phyloP scores from a whole-genome alignment of 2,888 invertebrate species.

The Andrena minutula region DNA sequence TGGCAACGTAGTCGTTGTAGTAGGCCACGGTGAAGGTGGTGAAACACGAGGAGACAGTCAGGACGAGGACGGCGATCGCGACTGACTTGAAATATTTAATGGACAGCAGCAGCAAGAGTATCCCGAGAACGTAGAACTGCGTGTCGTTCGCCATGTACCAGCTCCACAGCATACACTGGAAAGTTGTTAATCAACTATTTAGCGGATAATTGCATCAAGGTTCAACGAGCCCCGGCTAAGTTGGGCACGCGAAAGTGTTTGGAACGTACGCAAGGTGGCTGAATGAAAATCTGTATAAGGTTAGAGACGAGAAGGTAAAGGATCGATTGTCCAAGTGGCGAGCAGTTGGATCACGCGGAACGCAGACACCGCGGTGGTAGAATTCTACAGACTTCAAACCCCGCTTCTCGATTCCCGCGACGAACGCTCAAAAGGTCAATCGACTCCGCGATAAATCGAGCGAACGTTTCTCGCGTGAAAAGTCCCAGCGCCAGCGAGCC shows the following conservation, averaged over 20 bases:
- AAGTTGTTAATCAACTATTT: slow-evolving; percentile 63
- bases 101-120: slow-evolving; percentile 83
- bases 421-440: not conserved
- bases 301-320: not conserved
- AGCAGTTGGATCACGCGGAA: not conserved
- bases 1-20: slow-evolving; percentile 89
- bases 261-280: slow-evolving; percentile 14
- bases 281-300: not conserved
- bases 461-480: not conserved
- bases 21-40: slow-evolving; percentile 91
- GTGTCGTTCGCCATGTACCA: slow-evolving; percentile 85
- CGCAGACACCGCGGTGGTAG: not conserved
- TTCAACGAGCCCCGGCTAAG: slow-evolving; percentile 9
- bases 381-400: not conserved
- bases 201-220: slow-evolving; percentile 40
- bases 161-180: slow-evolving; percentile 85
- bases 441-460: not conserved
- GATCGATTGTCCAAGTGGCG: slow-evolving; percentile 6
- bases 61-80: slow-evolving; percentile 86
- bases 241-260: slow-evolving; percentile 23
- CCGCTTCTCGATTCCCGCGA: not conserved
- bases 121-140: slow-evolving; percentile 84
- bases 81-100: slow-evolving; percentile 87
- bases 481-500: not conserved
- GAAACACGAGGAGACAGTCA: slow-evolving; percentile 91